Evolutionary conservation across 2,888 invertebrate species (phyloP).

Genomic region (Sycophila texana): DNA sequence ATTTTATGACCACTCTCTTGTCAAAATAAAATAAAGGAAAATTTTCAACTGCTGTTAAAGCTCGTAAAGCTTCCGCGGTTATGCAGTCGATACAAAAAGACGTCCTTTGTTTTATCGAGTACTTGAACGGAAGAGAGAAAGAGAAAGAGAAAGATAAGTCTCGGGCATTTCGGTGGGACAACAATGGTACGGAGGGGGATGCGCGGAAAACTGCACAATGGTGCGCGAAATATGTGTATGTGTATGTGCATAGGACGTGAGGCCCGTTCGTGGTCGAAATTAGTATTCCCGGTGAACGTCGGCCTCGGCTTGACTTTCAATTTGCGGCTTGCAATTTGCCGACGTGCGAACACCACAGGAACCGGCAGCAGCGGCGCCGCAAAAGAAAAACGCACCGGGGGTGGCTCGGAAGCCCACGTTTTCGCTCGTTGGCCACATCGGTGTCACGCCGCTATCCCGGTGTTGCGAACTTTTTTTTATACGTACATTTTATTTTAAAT

Average conservation of each 20-base stretch:
- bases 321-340: conserved; percentile 70
- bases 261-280: conserved; percentile 51
- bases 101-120: conserved; percentile 14
- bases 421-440: no score
- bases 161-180: background rate
- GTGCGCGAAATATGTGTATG: background rate
- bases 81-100: background rate
- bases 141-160: no score
- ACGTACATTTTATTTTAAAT: no score
- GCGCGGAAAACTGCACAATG: conserved; percentile 13
- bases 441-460: no score
- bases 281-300: conserved; percentile 68
- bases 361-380: background rate
- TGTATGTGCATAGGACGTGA: background rate
- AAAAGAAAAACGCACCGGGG: background rate
- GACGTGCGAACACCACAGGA: conserved; percentile 50
- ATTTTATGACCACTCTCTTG: background rate
- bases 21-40: background rate
- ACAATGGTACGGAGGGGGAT: conserved; percentile 1
- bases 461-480: no score
- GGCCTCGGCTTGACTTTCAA: conserved; percentile 67
- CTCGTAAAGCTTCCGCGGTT: background rate
- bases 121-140: no score
- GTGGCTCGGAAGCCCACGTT: no score
- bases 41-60: background rate